phyloP scores from a whole-genome alignment of 2,888 invertebrate genomes.

The Amaurobius ferox region DNA sequence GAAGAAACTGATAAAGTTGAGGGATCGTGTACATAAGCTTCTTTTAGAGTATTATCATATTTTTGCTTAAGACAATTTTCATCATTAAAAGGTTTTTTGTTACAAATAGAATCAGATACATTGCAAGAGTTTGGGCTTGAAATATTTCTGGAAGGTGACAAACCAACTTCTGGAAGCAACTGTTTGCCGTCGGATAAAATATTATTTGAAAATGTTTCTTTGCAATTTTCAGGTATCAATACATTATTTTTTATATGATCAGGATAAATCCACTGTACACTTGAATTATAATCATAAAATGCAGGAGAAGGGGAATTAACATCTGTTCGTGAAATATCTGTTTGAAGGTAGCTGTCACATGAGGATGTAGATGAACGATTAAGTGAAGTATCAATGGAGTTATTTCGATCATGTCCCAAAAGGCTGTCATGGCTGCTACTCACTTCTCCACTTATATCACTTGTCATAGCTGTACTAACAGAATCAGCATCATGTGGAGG shows the following conservation, averaged over 20 bases:
- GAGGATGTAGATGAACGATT: slow-evolving; percentile 90
- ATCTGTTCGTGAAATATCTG: slow-evolving; percentile 82
- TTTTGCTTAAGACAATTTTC: neutral
- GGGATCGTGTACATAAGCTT: neutral
- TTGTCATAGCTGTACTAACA: slow-evolving; percentile 16
- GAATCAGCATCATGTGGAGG: slow-evolving; percentile 55
- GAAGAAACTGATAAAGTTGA: neutral
- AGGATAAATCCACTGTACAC: slow-evolving; percentile 70
- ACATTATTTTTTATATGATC: slow-evolving; percentile 21
- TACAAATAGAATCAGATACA: neutral
- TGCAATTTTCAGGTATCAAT: neutral
- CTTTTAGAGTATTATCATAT: neutral
- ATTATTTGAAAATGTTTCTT: slow-evolving; percentile 28
- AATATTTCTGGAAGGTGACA: slow-evolving; percentile 71
- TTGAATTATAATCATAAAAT: slow-evolving; percentile 57
- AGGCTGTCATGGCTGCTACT: slow-evolving; percentile 55
- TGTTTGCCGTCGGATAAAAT: slow-evolving; percentile 45
- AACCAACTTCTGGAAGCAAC: slow-evolving; percentile 74
- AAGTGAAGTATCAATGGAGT: slow-evolving; percentile 81
- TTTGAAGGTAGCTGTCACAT: slow-evolving; percentile 86
- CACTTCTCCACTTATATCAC: slow-evolving; percentile 36
- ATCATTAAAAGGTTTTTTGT: neutral
- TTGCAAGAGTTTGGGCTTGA: neutral
- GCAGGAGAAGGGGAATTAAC: slow-evolving; percentile 82
- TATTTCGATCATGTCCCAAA: slow-evolving; percentile 41